A percentile compares a stretch with the other conserved stretches of the same genome.
Evolutionary conservation across 2,888 invertebrate genomes (phyloP).

Genomic region (Rhingia campestris): DNA sequence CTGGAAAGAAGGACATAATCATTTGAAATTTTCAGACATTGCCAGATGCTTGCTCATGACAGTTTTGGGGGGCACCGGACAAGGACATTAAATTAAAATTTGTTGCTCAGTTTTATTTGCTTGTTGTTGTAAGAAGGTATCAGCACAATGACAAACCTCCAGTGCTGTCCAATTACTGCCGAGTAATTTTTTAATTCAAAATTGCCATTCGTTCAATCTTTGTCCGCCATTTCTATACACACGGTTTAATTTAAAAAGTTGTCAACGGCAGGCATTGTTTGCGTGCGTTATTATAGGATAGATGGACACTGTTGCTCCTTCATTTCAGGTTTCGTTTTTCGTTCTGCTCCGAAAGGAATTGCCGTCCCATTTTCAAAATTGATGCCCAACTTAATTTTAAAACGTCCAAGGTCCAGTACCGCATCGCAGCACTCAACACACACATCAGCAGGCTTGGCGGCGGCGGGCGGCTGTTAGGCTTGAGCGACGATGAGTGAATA

Average conservation of each 20-base stretch:
- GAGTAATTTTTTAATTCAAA: constrained; percentile 37
- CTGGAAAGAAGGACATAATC: neutral
- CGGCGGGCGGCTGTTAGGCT: constrained; percentile 2
- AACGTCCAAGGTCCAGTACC: constrained; percentile 39
- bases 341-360: constrained; percentile 12
- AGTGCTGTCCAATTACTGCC: constrained; percentile 15
- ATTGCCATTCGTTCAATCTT: neutral
- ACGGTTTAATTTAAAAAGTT: constrained; percentile 51
- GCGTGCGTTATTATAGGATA: constrained; percentile 61
- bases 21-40: constrained; percentile 3
- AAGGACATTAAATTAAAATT: neutral
- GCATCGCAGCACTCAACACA: constrained; percentile 3
- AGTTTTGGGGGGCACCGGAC: neutral
- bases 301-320: constrained; percentile 22
- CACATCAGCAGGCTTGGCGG: neutral
- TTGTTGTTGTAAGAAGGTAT: neutral
- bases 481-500: constrained; percentile 12
- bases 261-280: constrained; percentile 60
- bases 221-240: constrained; percentile 16
- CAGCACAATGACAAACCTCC: constrained; percentile 1
- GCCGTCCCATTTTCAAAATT: constrained; percentile 25
- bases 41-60: constrained; percentile 19
- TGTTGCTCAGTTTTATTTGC: neutral
- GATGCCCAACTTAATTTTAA: constrained; percentile 56
- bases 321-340: constrained; percentile 1